A percentile compares a stretch with the other conserved stretches of the same genome.
phyloP scores from a whole-genome alignment of 2,888 invertebrate species.

The Idaea dimidiata region DNA sequence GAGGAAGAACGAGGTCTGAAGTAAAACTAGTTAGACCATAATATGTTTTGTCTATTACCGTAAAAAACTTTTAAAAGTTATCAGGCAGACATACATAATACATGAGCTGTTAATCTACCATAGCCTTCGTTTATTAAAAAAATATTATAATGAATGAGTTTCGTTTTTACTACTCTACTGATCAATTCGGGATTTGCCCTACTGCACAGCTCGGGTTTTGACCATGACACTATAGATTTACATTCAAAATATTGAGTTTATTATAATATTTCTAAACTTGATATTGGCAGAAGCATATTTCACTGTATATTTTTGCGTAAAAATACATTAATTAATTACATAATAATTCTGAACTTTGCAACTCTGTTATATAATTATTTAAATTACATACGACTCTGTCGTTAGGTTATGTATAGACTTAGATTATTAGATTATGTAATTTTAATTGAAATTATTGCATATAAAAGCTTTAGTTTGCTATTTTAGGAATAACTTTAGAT shows the following conservation, averaged over 20 bases:
- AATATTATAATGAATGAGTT: no score
- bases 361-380: not conserved
- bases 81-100: no score
- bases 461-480: not conserved
- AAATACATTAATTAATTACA: conserved; percentile 3
- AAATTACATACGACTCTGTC: not conserved
- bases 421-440: not conserved
- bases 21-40: no score
- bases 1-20: no score
- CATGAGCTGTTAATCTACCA: no score
- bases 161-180: no score
- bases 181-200: no score
- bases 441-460: not conserved
- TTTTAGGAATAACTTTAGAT: not conserved
- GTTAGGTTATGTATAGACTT: not conserved
- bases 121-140: no score
- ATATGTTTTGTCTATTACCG: no score
- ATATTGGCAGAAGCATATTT: not conserved
- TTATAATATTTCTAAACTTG: conserved; percentile 1
- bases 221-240: not conserved
- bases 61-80: no score
- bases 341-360: not conserved
- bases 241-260: not conserved
- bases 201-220: not conserved
- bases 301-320: not conserved